Percentiles rank a stretch among this genome's conserved stretches.
These are phyloP conservation scores for Zaprionus ghesquierei DNA, from an alignment of 1,140 invertebrate species.

Conservation along the genomic window DNA sequence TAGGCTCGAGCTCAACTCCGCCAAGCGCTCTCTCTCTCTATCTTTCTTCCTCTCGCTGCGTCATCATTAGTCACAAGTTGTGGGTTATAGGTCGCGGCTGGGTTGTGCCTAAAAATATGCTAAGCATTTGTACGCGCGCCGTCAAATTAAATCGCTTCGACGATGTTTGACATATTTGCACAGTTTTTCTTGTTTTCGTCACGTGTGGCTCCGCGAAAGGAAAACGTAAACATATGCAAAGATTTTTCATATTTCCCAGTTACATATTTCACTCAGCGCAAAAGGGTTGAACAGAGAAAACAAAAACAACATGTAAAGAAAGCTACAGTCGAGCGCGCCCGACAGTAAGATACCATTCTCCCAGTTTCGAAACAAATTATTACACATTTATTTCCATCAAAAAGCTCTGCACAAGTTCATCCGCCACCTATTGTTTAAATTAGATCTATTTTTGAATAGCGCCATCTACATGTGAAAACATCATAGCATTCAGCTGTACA, in stretches of 20 bases:
- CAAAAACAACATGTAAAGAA: too few relatives aligned
- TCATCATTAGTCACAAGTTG: conserved; percentile 81
- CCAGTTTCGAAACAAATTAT: too few relatives aligned
- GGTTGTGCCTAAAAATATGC: conserved; percentile 71
- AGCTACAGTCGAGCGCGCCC: too few relatives aligned
- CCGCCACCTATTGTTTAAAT: too few relatives aligned
- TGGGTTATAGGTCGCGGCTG: conserved; percentile 29
- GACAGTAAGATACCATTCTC: too few relatives aligned
- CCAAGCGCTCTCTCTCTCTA: not conserved
- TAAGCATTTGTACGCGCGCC: conserved; percentile 62
- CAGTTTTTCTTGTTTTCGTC: conserved; percentile 52
- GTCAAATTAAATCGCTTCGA: conserved; percentile 75
- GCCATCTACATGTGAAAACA: too few relatives aligned
- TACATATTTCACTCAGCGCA: conserved; percentile 61
- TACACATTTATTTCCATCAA: too few relatives aligned
- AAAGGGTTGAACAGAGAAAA: conserved; percentile 62
- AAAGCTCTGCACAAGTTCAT: too few relatives aligned
- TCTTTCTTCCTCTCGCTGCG: conserved; percentile 39
- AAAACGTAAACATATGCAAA: conserved; percentile 43
- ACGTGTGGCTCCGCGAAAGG: conserved; percentile 22
- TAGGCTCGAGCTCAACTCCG: conserved; percentile 4
- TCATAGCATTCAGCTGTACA: too few relatives aligned
- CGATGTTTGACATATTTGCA: conserved; percentile 78
- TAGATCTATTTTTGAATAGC: too few relatives aligned
- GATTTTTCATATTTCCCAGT: conserved; percentile 73